Percentiles rank a stretch among this genome's conserved stretches.
Evolutionary conservation across 2,113 vertebrate genomes (phyloP).

Genomic region (Ciconia boyciana): DNA sequence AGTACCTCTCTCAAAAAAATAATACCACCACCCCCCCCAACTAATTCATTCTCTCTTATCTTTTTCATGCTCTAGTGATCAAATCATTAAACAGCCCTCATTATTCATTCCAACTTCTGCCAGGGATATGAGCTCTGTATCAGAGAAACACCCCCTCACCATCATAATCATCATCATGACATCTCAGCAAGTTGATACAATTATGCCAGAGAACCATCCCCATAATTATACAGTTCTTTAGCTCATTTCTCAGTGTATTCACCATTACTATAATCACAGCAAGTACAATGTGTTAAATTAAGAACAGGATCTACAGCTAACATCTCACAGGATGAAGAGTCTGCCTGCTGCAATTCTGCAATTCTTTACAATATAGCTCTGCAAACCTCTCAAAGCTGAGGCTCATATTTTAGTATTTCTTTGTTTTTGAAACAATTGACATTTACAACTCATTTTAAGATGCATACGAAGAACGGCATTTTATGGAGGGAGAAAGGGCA

Average conservation of each 20-base stretch:
- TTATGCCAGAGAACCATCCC: constrained; percentile 64
- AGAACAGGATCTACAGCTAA: constrained; percentile 66
- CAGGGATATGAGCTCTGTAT: constrained; percentile 63
- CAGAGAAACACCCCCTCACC: constrained; percentile 52
- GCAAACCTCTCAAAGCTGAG: constrained; percentile 31
- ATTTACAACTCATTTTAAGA: not conserved
- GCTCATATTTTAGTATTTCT: constrained; percentile 1
- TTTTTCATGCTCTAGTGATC: constrained; percentile 63
- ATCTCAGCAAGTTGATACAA: constrained; percentile 60
- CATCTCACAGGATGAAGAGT: constrained; percentile 40
- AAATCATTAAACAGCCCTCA: constrained; percentile 66
- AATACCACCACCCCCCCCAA: not conserved
- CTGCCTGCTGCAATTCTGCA: constrained; percentile 55
- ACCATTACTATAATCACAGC: constrained; percentile 67
- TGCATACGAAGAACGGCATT: not conserved
- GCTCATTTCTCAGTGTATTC: constrained; percentile 61
- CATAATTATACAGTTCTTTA: constrained; percentile 59
- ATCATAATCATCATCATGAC: constrained; percentile 49
- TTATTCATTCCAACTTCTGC: constrained; percentile 69
- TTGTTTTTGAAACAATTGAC: constrained; percentile 43
- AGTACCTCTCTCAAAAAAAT: constrained; percentile 10
- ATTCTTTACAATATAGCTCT: constrained; percentile 35
- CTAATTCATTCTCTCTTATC: constrained; percentile 52
- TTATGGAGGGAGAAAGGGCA: not conserved
- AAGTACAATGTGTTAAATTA: constrained; percentile 70